Evolutionary conservation across 2,888 invertebrate genomes (phyloP).

Genomic region (Villa cingulata): DNA sequence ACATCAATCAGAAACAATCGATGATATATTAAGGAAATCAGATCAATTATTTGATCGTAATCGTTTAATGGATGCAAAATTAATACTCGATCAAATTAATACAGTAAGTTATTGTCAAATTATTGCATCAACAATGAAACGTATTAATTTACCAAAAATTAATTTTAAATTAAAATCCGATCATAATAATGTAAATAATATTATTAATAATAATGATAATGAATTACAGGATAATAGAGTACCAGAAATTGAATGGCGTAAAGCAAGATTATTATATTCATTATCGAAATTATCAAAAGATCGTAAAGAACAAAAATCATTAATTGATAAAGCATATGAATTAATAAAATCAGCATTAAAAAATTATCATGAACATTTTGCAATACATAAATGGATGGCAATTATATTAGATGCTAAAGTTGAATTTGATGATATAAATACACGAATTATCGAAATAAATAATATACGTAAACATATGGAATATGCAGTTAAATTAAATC

Average conservation of each 20-base stretch:
- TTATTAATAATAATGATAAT: too few species aligned
- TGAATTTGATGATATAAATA: constrained; percentile 59
- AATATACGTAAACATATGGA: constrained; percentile 61
- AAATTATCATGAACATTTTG: constrained; percentile 39
- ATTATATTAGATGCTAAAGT: constrained; percentile 58
- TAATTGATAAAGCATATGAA: constrained; percentile 54
- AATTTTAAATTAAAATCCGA: too few species aligned
- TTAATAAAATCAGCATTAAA: constrained; percentile 48
- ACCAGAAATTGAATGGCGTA: constrained; percentile 71
- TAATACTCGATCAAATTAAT: neutral
- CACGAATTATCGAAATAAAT: constrained; percentile 54
- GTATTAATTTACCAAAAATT: too few species aligned
- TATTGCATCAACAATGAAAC: too few species aligned
- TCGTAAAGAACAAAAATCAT: constrained; percentile 42
- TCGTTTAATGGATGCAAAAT: neutral
- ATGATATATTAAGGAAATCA: neutral
- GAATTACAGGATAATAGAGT: constrained; percentile 23
- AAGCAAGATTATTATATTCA: constrained; percentile 64
- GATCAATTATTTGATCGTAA: neutral
- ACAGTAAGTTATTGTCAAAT: neutral
- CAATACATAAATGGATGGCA: constrained; percentile 51
- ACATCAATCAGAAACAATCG: neutral
- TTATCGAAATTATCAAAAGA: constrained; percentile 48
- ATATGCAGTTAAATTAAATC: constrained; percentile 61
- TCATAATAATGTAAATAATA: too few species aligned